Evolutionary conservation across 2,113 vertebrate species (phyloP), one percentile per base, ranked within the genome.

Genomic region (Parus major): DNA sequence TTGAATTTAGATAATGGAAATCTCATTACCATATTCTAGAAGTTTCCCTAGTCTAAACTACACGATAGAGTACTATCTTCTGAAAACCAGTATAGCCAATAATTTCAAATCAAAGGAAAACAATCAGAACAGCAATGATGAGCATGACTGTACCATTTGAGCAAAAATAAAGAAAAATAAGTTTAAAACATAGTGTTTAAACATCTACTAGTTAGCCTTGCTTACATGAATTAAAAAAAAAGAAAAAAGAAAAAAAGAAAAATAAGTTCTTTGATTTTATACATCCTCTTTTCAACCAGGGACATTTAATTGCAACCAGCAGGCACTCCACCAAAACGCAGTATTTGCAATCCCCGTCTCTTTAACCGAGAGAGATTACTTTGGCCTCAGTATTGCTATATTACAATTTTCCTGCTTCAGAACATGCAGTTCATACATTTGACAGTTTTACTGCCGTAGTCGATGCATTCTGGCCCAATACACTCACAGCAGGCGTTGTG

Each of bases 401-500:
- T 49, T 28, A 59, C 71, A 80, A 15, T 42, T 59, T 53, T 52
- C 87, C 91, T 72, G 65, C 94, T 93, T 99, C 97, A 99, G 96
- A 99, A 98, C 95, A 99, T 99, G 97, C 99, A 99, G 98, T 99
- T 99, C 98, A 99, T 98, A 95, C 99, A 99, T 93, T 99, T 99
- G 90, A 99, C 99, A 21, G 98, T 98, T 96, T 99, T 99, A 95
- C 99, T 99, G 95, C 99, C 99, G 3, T 99, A 99, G 97, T 99
- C 99, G 53, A 99, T 98, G 71, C 99, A 99, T 83, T 99, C 99
- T 2, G 99, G 99, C 6, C 99, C 99, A 9, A 99, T 98, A 87
- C 99, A 99, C 97, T 99, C 99, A 20, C 99, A 99, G 98, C 99
- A 99, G 93, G 99, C 99, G 41, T 99, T 99, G 97, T 99, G 99